Conservation (phyloP, 2,888 invertebrate genomes). For the Yponomeuta evonymella region DNA sequence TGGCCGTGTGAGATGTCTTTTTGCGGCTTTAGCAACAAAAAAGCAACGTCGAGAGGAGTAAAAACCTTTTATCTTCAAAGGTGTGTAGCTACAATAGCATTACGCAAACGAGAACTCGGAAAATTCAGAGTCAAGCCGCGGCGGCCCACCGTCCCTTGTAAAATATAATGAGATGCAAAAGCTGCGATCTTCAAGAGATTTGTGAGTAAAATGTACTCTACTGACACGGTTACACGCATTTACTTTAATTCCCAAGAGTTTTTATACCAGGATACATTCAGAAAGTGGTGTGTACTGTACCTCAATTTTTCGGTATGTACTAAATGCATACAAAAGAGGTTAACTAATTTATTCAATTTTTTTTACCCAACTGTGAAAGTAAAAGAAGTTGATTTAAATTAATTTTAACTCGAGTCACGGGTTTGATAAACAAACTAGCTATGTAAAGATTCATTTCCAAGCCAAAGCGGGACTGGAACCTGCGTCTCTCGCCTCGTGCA, state of each 20-base stretch:
- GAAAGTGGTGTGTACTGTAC: not conserved
- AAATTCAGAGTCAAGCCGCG: constrained; percentile 39
- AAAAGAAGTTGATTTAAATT: no score
- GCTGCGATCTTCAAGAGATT: constrained; percentile 34
- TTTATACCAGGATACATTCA: not conserved
- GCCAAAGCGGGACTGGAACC: no score
- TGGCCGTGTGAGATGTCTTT: constrained; percentile 11
- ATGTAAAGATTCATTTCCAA: no score
- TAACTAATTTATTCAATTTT: no score
- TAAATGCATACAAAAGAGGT: no score
- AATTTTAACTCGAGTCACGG: no score
- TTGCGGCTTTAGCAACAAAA: constrained; percentile 34
- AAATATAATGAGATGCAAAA: constrained; percentile 55
- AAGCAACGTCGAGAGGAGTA: constrained; percentile 31
- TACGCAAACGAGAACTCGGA: constrained; percentile 53
- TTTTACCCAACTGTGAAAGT: not conserved
- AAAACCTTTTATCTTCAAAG: constrained; percentile 53
- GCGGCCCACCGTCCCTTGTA: constrained; percentile 31
- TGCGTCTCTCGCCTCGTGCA: no score
- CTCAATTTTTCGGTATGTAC: no score
- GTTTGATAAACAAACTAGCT: no score
- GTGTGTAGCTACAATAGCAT: constrained; percentile 55
- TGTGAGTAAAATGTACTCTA: constrained; percentile 37
- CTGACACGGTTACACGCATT: not conserved
- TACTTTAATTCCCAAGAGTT: not conserved